A percentile compares a stretch with the other conserved stretches of the same genome.
These are phyloP conservation scores for Gymnocypris eckloni DNA, from an alignment of 2,797 vertebrate species.

Conservation along the genomic window DNA sequence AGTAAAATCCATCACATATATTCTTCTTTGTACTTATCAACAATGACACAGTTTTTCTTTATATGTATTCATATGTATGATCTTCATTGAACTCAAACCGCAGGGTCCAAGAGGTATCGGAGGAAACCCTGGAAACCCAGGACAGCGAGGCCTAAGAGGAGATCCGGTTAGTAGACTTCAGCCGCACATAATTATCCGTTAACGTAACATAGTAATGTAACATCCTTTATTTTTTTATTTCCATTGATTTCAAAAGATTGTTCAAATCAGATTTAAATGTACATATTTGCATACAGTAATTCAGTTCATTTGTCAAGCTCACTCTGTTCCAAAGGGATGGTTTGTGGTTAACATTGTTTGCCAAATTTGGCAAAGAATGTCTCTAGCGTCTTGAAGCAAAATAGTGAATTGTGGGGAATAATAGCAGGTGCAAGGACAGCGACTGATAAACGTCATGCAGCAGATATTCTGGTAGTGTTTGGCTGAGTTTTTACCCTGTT, in stretches of 20 bases:
- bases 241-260: background rate
- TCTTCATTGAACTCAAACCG: slow-evolving; percentile 16
- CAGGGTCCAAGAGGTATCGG: slow-evolving; percentile 83
- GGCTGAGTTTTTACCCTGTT: background rate
- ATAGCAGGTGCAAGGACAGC: background rate
- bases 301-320: background rate
- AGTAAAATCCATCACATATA: slow-evolving; percentile 69
- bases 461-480: background rate
- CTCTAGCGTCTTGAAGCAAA: background rate
- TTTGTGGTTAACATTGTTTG: background rate
- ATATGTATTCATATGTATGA: background rate
- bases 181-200: background rate
- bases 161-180: slow-evolving; percentile 79
- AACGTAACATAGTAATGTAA: background rate
- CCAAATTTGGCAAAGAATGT: background rate
- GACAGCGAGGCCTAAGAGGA: slow-evolving; percentile 84
- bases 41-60: background rate
- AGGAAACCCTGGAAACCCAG: slow-evolving; percentile 77
- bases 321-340: background rate
- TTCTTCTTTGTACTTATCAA: background rate
- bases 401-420: background rate
- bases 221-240: background rate
- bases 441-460: background rate
- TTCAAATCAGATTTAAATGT: background rate
- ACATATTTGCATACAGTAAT: background rate